phyloP scores from a whole-genome alignment of 2,888 invertebrate genomes.

The Drosophila melanosoma region DNA sequence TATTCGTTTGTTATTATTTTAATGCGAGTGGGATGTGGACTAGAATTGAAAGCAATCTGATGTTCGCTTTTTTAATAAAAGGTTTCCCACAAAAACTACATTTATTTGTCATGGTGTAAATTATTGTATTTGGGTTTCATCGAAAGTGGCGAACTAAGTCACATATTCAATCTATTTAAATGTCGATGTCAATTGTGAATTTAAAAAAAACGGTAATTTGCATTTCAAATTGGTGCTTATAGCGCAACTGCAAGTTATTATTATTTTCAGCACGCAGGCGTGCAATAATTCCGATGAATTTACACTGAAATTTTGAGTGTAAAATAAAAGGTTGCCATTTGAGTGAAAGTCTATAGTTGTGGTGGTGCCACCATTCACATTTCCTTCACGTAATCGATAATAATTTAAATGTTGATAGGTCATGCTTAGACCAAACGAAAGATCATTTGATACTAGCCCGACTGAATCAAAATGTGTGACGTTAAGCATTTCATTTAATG shows the following conservation, averaged over 20 bases:
- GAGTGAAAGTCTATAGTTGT: not conserved
- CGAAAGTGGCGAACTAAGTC: not conserved
- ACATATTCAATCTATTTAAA: not conserved
- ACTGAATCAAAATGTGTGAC: not conserved
- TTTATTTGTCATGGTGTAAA: not conserved
- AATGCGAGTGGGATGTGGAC: not conserved
- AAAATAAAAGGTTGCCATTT: not conserved
- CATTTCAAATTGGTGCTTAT: not conserved
- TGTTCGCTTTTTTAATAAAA: not conserved
- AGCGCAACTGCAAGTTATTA: not conserved
- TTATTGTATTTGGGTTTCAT: not conserved
- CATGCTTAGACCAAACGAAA: not conserved
- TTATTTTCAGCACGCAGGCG: slow-evolving; percentile 12
- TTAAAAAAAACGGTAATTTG: not conserved
- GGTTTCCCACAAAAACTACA: not conserved
- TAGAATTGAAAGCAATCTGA: not conserved
- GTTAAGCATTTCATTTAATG: not conserved
- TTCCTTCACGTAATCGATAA: not conserved
- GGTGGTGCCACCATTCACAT: slow-evolving; percentile 11
- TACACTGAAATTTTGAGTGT: slow-evolving; percentile 42
- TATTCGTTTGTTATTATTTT: not conserved
- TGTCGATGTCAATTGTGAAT: not conserved
- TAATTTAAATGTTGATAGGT: not conserved
- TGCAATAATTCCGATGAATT: slow-evolving; percentile 1
- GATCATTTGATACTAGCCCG: too few relatives aligned